Base-by-base conservation (phyloP, 2,113 vertebrate species). In the Cyprinodon brontotheroides region DNA sequence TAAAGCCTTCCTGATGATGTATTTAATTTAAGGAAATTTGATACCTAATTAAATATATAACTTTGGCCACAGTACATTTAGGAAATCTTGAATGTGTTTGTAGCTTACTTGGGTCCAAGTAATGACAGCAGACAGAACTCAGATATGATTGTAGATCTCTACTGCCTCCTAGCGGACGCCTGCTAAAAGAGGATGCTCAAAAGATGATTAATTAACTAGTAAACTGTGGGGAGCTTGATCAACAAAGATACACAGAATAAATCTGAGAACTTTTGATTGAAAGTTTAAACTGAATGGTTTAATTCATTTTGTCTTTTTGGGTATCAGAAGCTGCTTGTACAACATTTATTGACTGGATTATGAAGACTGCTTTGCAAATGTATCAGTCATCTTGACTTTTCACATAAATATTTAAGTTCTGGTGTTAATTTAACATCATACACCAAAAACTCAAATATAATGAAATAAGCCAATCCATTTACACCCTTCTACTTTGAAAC, bases 151-250 rank as follows among this genome's bases (percentile, higher is more conserved):
- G 64, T 87, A 78, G 79, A 83, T 62, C 88, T 90, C 87, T 92
- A 79, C 90, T 89, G 90, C 92, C 92, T 74, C 83, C 85, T 77
- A 66, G 86, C 92, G 93, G 91, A 62, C 60, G 72, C 41, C 4
- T 57, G 0, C 14, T 29, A 67, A 78, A 29, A 29, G 29, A 29
- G 29, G 29, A 29, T 29, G 29, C n/a, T 76, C 65, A 70, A 69
- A 77, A 53, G n/a, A 48, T 37, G 13, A 53, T 2, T 67, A 0
- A 63, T 29, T 48, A 77, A 15, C 66, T 48, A 68, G 10, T 36
- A 36, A 65, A 0, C 22, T 36, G n/a, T 50, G 14, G 15, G 13
- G 17, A 53, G 6, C 47, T 50, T 29, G 29, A 53, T 17, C 48
- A 53, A 17, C 48, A 17, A 53, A 17, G 1, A 53, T 6, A 8